Base-by-base conservation (phyloP, 2,113 vertebrate genomes). In the Plecotus auritus region DNA sequence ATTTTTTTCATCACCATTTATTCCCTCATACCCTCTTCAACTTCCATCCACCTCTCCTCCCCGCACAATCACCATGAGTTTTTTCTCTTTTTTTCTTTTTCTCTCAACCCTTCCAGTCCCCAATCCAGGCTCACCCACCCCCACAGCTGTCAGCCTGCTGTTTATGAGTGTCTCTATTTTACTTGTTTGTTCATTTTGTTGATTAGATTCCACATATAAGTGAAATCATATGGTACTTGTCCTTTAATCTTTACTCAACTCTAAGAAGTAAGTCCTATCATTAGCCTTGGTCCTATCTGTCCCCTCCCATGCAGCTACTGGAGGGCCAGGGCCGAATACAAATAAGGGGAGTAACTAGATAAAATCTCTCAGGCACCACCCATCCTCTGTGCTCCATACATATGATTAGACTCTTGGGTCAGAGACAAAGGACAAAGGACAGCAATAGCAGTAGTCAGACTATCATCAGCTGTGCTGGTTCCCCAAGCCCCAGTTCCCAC, bases 361-460 rank as follows among this genome's bases (percentile, higher is more conserved):
- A 92, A 94, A 92, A 67, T 67, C 20, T 54, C 37, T 90, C 78
- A 54, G 45, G 30, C 7, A 22, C 45, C 37, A 88, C 37, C 23
- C 73, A 70, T 61, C 12, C 35, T 77, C 42, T 64, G 59, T 76
- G 37, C n/a, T 94, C 54, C 64, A 26, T 83, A 66, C 49, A 37
- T 37, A n/a, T 66, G 11, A 64, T 30, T 54, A 42, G 45, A 35
- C 2, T 83, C 80, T 80, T 89, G 12, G 35, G 10, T 84, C 54
- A 95, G 22, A 74, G 90, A 91, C 78, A 76, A 76, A 95, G 51
- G 40, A 83, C 59, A 88, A 82, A 73, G 28, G n/a, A 54, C 32
- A 81, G 26, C 10, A 56, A 61, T 12, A 80, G n/a, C 61, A 77
- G 28, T 9, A 78, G 22, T 32, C 22, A 81, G 66, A 47, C 12